Evolutionary conservation across 23 tunicate genomes (phyloP).

Genomic region (Ascidia mentula): DNA sequence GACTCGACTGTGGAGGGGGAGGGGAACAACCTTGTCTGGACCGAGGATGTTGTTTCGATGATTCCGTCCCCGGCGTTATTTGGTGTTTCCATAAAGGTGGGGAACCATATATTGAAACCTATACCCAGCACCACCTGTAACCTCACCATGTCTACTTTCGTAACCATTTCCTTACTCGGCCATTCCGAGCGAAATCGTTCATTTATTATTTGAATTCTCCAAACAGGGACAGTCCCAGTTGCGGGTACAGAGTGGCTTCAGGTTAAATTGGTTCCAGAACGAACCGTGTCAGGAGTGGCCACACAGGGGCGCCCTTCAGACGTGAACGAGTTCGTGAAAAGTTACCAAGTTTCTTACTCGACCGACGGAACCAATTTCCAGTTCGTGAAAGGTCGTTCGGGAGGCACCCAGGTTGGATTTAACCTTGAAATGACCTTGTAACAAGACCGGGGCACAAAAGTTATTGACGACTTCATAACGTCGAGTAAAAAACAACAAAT

Average conservation of each 20-base stretch:
- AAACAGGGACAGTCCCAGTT: slow-evolving; percentile 16
- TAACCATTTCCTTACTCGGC: too few species aligned
- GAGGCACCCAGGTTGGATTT: background rate
- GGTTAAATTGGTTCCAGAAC: slow-evolving; percentile 37
- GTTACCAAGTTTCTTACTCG: slow-evolving; percentile 60
- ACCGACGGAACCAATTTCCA: slow-evolving; percentile 49
- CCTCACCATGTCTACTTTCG: too few species aligned
- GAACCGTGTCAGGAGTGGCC: slow-evolving; percentile 70
- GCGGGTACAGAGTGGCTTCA: slow-evolving; percentile 62
- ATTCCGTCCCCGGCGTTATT: slow-evolving; percentile 17
- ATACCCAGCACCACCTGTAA: too few species aligned
- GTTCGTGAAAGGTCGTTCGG: background rate
- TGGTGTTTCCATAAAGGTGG: background rate
- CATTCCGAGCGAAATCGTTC: too few species aligned
- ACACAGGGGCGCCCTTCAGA: slow-evolving; percentile 92
- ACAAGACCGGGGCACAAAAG: background rate
- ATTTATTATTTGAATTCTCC: too few species aligned
- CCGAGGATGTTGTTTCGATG: slow-evolving; percentile 48
- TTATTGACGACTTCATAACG: background rate
- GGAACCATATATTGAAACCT: too few species aligned
- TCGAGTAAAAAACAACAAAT: slow-evolving; percentile 10
- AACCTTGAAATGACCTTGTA: background rate
- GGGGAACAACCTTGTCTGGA: slow-evolving; percentile 12
- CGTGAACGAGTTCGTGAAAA: slow-evolving; percentile 44
- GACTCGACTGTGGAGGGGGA: background rate